A percentile compares a stretch with the other conserved stretches of the same genome.
Evolutionary conservation across 2,797 vertebrate species (phyloP).

Genomic region (Diplodus puntazzo): DNA sequence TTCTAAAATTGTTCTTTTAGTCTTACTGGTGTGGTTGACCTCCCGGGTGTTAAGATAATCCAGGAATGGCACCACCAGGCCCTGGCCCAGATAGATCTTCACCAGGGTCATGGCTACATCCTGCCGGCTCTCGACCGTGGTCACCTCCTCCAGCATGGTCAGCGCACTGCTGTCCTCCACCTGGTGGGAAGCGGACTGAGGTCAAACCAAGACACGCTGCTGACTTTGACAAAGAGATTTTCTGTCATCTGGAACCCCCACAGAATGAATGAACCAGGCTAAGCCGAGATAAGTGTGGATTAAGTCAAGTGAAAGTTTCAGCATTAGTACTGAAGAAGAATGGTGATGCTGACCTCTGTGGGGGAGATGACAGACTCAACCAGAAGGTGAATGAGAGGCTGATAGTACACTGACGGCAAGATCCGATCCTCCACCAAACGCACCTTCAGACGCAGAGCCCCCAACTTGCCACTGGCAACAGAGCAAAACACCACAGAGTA

Average conservation of each 20-base stretch:
- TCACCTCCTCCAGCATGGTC: conserved; percentile 92
- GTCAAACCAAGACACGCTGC: background rate
- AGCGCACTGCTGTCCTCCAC: conserved; percentile 84
- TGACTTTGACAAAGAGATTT: background rate
- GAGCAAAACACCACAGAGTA: conserved; percentile 18
- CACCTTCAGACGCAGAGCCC: conserved; percentile 91
- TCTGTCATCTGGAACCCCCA: background rate
- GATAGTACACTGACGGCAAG: conserved; percentile 88
- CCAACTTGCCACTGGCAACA: conserved; percentile 87
- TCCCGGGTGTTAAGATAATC: conserved; percentile 91
- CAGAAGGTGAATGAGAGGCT: conserved; percentile 91
- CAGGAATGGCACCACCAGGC: conserved; percentile 90
- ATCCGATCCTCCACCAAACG: conserved; percentile 90
- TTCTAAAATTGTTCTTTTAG: background rate
- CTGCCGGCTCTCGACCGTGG: conserved; percentile 90
- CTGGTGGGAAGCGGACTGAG: conserved; percentile 71
- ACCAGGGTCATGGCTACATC: conserved; percentile 93
- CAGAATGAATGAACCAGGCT: background rate
- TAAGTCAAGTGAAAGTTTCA: background rate
- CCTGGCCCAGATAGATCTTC: conserved; percentile 93
- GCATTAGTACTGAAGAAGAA: conserved; percentile 22
- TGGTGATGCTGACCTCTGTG: conserved; percentile 82
- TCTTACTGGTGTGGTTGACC: conserved; percentile 92
- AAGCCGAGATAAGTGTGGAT: background rate
- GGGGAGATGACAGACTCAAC: conserved; percentile 88